phyloP scores from a whole-genome alignment of 1,140 invertebrate species.

The Pygmarrhopalites habei region DNA sequence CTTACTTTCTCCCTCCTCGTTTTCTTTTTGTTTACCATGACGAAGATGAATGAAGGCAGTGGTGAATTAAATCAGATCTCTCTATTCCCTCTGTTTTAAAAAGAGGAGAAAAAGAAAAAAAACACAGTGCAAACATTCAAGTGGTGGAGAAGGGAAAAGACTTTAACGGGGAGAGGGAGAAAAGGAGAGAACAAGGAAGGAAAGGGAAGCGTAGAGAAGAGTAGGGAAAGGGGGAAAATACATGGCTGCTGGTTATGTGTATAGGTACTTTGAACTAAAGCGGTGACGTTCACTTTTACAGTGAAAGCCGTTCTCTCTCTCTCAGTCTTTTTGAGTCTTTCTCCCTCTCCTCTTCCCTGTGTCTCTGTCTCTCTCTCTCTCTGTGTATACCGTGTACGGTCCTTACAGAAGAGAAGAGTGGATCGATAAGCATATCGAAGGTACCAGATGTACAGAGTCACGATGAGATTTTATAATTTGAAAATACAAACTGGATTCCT shows the following conservation, averaged over 20 bases:
- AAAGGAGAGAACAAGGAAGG: not conserved
- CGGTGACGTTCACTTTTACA: too few species aligned
- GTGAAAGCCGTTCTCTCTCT: too few species aligned
- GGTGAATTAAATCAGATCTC: constrained; percentile 1
- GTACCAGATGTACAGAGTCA: not conserved
- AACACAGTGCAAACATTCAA: too few species aligned
- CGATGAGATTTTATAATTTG: constrained; percentile 11
- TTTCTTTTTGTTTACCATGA: not conserved
- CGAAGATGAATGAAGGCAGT: constrained; percentile 5
- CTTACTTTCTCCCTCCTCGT: not conserved
- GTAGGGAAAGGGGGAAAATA: not conserved
- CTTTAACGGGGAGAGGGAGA: not conserved
- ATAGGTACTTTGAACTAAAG: too few species aligned
- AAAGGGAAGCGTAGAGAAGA: not conserved
- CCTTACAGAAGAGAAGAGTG: not conserved
- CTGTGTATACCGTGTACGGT: not conserved
- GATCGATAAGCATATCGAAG: constrained; percentile 7
- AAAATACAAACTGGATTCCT: too few species aligned
- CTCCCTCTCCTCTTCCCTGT: not conserved
- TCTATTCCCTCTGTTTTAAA: too few species aligned
- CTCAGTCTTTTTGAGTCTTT: too few species aligned
- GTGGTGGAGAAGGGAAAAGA: too few species aligned
- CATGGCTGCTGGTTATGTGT: too few species aligned
- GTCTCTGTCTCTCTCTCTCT: not conserved
- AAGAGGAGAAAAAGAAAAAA: too few species aligned